Base-by-base conservation (phyloP, 2,888 invertebrate species). In the Monopis laevigella region DNA sequence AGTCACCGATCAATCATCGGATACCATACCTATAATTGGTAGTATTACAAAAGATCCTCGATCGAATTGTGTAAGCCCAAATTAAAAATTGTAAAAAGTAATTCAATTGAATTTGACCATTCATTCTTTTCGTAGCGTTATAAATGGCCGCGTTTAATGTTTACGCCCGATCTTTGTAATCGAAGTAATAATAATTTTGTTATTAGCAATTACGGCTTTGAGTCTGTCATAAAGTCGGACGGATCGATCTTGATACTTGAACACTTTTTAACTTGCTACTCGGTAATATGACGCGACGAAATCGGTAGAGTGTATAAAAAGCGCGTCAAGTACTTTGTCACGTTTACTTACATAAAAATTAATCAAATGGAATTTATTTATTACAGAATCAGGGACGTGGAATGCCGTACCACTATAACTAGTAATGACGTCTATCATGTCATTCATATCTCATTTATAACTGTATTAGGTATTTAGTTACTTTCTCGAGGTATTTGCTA, bases 171-270 rank as follows among this genome's bases (percentile, higher is more conserved):
- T 39, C 10, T 17, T 40, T 21, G 36, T 36, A 12, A 41, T 43
- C 42, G 47, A 46, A 44, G 51, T 63, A 65, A 68, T 67, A 73
- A 68, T 66, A 70, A 60, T 61, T 50, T 54, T 65, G 66, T 71
- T 73, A 72, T 72, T 71, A 75, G 68, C 71, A 65, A 71, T 70
- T 54, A 62, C 53, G 32, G 51, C 54, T 58, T 48, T 50, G 55
- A 60, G 60, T 59, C 55, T 58, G 59, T 70, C 62, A 58, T 58
- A 50, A 57, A 64, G 54, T 46, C 35, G 46, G 53, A 45, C 46
- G 50, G 57, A 67, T 55, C 45, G 52, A 49, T 65, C 59, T 74
- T 77, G 77, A 74, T 64, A 68, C 68, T 73, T 67, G 63, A 49
- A 41, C 14, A 14, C n/a, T 55, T 55, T 59, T 55, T 55, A 55